Conservation (phyloP, 2,888 invertebrate genomes). For the Dryobotodes eremita region DNA sequence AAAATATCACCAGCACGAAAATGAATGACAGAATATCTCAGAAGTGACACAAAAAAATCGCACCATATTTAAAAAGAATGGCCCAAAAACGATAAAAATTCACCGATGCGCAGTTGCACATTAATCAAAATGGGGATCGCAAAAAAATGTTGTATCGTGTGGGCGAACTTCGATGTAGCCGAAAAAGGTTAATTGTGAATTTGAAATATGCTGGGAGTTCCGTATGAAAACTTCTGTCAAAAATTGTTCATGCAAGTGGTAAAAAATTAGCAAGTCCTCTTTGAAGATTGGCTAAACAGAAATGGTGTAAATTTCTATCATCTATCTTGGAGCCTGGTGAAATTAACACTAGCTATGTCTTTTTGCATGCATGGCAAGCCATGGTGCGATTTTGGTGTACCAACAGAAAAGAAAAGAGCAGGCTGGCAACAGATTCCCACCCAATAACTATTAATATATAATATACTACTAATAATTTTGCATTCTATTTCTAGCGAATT, state of each 20-base stretch:
- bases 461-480: too few species aligned
- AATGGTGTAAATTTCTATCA: not conserved
- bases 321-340: not conserved
- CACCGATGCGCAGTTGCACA: constrained; percentile 74
- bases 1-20: constrained; percentile 66
- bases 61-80: constrained; percentile 77
- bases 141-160: constrained; percentile 81
- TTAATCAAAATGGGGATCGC: constrained; percentile 86
- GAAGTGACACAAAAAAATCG: constrained; percentile 71
- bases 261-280: fast-evolving
- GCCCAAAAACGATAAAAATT: constrained; percentile 84
- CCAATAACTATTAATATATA: too few species aligned
- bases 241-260: not conserved
- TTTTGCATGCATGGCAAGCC: not conserved
- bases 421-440: too few species aligned
- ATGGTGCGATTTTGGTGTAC: not conserved
- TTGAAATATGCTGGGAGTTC: constrained; percentile 58
- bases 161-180: constrained; percentile 74
- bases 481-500: too few species aligned
- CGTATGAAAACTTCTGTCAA: constrained; percentile 17
- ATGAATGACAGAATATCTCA: constrained; percentile 69
- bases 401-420: not conserved
- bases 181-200: constrained; percentile 47
- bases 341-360: not conserved
- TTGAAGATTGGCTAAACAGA: not conserved